Percentiles rank a stretch among this genome's conserved stretches.
Conservation (phyloP, 2,797 vertebrate genomes). For the Darevskia mixta region DNA sequence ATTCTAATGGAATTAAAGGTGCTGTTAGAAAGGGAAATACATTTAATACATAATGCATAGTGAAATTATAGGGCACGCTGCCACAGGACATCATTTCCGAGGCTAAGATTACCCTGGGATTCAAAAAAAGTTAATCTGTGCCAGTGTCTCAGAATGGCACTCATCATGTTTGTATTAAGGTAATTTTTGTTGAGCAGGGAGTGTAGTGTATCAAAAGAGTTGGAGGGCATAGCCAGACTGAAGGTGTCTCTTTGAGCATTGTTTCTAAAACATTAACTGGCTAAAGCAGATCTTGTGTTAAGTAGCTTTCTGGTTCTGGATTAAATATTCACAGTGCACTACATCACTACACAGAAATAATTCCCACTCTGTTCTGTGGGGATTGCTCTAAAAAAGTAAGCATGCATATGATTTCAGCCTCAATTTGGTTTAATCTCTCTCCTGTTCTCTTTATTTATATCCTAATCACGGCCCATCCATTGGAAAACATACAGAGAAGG, state of each 20-base stretch:
- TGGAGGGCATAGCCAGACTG: neutral
- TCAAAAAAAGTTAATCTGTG: constrained; percentile 8
- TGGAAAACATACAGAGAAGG: neutral
- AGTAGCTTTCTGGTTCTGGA: neutral
- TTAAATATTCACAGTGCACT: neutral
- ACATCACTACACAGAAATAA: neutral
- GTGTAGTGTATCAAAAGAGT: neutral
- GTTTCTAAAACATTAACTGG: neutral
- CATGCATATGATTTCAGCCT: neutral
- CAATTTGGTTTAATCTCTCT: neutral
- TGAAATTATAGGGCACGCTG: no score
- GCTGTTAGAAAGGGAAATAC: no score
- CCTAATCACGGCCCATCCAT: neutral
- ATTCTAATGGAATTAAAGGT: neutral
- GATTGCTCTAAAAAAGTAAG: no score
- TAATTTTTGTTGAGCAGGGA: neutral
- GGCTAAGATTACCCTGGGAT: neutral
- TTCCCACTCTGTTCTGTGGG: neutral
- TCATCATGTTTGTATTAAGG: neutral
- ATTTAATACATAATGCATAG: no score
- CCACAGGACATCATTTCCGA: no score
- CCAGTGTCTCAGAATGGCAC: neutral
- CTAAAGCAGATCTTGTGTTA: neutral
- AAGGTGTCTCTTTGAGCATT: neutral
- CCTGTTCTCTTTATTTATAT: neutral